phyloP scores from a whole-genome alignment of 1,140 invertebrate species.

The Solenopsis fugax region DNA sequence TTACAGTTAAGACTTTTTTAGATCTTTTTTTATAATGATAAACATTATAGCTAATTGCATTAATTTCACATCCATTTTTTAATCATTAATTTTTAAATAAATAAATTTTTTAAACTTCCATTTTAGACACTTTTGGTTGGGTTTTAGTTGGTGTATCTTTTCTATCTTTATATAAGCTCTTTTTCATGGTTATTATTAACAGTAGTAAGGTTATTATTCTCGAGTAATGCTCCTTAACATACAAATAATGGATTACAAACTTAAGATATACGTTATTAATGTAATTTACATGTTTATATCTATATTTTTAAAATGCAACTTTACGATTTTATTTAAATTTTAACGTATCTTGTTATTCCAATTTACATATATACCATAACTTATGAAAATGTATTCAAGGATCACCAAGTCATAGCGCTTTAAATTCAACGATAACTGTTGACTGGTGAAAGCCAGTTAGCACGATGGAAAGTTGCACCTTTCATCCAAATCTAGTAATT shows the following conservation, averaged over 20 bases:
- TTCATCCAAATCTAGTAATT: neutral
- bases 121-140: too few species aligned
- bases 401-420: neutral
- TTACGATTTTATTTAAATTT: constrained; percentile 8
- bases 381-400: neutral
- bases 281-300: neutral
- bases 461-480: constrained; percentile 35
- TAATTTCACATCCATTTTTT: too few species aligned
- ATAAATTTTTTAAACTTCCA: too few species aligned
- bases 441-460: constrained; percentile 28
- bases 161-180: too few species aligned
- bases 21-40: too few species aligned
- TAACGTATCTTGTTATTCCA: neutral
- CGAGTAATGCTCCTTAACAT: neutral
- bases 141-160: too few species aligned
- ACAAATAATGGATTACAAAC: neutral
- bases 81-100: too few species aligned
- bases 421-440: neutral
- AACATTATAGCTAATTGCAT: too few species aligned
- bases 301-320: neutral
- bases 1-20: too few species aligned
- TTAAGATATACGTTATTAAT: neutral
- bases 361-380: neutral
- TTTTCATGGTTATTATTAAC: neutral
- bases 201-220: too few species aligned